Evolutionary conservation across 2,797 vertebrate genomes (phyloP).

Genomic region (Coregonus sp.): DNA sequence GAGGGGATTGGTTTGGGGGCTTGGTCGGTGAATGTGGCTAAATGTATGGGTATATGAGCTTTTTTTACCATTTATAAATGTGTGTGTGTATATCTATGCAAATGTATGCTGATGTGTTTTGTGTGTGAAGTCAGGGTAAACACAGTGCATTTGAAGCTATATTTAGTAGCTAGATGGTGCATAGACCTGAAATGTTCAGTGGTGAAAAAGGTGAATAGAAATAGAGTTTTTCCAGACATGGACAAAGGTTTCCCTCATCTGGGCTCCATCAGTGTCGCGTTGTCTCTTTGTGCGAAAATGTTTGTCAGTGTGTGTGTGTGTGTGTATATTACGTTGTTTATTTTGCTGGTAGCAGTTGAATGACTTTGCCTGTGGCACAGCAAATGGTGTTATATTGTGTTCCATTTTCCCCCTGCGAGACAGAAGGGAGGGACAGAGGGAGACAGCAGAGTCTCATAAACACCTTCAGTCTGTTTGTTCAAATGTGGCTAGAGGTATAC

Average conservation of each 20-base stretch:
- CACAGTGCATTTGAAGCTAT: background rate
- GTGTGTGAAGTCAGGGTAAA: background rate
- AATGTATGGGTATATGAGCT: background rate
- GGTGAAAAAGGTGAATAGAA: background rate
- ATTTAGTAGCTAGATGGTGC: background rate
- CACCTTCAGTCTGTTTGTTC: conserved; percentile 72
- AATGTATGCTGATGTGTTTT: background rate
- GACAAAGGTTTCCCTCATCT: background rate
- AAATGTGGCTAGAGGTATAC: conserved; percentile 63
- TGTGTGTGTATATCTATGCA: background rate
- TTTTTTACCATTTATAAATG: background rate
- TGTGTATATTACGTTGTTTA: conserved; percentile 35
- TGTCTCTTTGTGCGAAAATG: background rate
- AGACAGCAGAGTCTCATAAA: conserved; percentile 69
- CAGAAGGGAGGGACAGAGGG: conserved; percentile 46
- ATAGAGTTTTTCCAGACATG: background rate
- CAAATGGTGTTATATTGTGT: conserved; percentile 67
- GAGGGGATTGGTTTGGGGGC: conserved; percentile 41
- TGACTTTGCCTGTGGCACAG: conserved; percentile 41
- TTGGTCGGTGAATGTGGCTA: conserved; percentile 2
- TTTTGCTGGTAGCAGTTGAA: conserved; percentile 47
- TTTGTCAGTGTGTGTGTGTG: background rate
- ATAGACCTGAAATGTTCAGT: background rate
- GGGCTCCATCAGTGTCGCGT: conserved; percentile 38
- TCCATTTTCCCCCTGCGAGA: conserved; percentile 58